Base-by-base conservation (phyloP, 2,888 invertebrate genomes). In the Caenorhabditis plicata region DNA sequence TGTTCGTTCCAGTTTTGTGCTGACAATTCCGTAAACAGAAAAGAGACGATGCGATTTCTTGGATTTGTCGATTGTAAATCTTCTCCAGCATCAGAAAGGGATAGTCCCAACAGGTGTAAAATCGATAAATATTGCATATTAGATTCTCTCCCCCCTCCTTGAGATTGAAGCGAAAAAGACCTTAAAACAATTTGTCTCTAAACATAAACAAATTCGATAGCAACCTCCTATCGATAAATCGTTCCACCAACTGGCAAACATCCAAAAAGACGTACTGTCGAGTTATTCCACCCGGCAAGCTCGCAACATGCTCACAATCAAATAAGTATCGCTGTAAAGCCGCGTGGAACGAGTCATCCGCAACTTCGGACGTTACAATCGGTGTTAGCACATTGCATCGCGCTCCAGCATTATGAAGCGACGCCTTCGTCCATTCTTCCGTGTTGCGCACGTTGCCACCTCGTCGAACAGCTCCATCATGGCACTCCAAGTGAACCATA, bases 401-500 rank as follows among this genome's bases (percentile, higher is more conserved):
- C 0, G 95, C 96, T 80, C 95, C 95, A 1, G 94, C 94, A 83
- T 98, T 98, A 83, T 96, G 96, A 35, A 98, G 85, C 4, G 93
- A 92, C 0, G 96, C 96, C 58, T 92, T 91, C 3, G 56, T 50
- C 71, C 71, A 71, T 29, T 71, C 71, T 38, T 71, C 71, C 4
- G 51, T 33, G 5, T 52, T 55, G 17, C 71, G 29, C 36, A 61
- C 63, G 8, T 48, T 58, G 3, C 54, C 63, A n/a, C 42, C 52
- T 8, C 69, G 44, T 20, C 68, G 25, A 19, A 96, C 94, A 23
- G 96, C 96, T 1, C 91, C 90, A 86, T 92, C 91, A 83, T 98
- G 96, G 80, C 96, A 98, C 82, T 96, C 96, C 3, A 95, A 89
- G 83, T 98, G 96, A 23, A 96, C 93, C 31, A 95, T 89, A 85